These are phyloP conservation scores for Melikaiella ostensackeni DNA, from an alignment of 2,888 invertebrate species.

Conservation along the genomic window DNA sequence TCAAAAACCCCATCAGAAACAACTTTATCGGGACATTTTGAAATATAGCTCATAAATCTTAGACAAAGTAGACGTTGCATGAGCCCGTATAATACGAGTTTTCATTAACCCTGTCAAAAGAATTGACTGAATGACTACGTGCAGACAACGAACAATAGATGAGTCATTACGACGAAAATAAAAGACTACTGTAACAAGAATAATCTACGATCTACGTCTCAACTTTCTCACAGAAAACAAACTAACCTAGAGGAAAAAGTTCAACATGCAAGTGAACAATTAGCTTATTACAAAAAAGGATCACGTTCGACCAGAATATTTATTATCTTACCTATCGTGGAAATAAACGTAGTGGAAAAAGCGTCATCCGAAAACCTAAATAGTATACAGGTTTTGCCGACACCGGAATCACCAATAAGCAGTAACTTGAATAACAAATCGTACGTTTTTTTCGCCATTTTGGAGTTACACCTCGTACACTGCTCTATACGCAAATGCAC, in stretches of 20 bases:
- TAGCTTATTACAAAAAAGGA: slow-evolving; percentile 9
- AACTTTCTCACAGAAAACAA: slow-evolving; percentile 9
- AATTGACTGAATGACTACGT: slow-evolving; percentile 4
- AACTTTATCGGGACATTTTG: not conserved
- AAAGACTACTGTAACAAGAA: not conserved
- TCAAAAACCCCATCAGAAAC: not conserved
- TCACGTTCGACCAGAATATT: slow-evolving; percentile 16
- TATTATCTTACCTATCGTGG: slow-evolving; percentile 90
- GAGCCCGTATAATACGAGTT: not conserved
- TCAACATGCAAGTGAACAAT: slow-evolving; percentile 7
- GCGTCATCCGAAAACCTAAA: slow-evolving; percentile 97
- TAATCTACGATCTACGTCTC: not conserved
- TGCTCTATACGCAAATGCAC: not conserved
- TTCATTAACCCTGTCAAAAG: slow-evolving; percentile 28
- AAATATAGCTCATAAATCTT: slow-evolving; percentile 14
- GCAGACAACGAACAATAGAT: slow-evolving; percentile 28
- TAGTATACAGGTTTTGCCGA: slow-evolving; percentile 95
- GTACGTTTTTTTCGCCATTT: slow-evolving; percentile 96
- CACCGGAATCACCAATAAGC: slow-evolving; percentile 95
- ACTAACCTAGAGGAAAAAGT: slow-evolving; percentile 18
- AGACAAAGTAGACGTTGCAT: not conserved
- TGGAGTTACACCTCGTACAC: slow-evolving; percentile 12
- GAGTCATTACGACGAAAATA: slow-evolving; percentile 33
- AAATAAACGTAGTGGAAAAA: slow-evolving; percentile 96
- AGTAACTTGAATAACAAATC: slow-evolving; percentile 95